Base-by-base conservation (phyloP, 2,888 invertebrate genomes). In the Noctua janthina region DNA sequence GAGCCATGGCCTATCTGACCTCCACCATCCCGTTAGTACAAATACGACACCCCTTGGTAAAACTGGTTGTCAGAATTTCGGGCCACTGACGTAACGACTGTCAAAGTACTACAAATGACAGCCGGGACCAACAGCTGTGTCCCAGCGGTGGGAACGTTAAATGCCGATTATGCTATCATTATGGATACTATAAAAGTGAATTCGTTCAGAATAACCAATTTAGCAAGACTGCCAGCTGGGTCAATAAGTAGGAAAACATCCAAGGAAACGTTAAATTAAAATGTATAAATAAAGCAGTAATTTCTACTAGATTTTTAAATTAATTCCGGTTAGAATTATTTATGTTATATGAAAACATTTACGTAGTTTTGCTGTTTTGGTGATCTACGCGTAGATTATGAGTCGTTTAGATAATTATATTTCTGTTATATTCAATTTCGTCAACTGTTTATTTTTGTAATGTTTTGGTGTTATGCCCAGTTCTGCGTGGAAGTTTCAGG, bases 391-490 rank as follows among this genome's bases (percentile, higher is more conserved):
- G 43, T 51, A 49, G 68, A 78, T 74, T 74, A 76, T 29, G 56
- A 43, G 43, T 62, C 43, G 54, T 73, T 82, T 79, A 70, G 68
- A 56, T 83, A 39, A 39, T 39, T 5, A 67, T 82, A 56, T 75
- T 54, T 82, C 3, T 74, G 74, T 78, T 76, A 74, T 76, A 66
- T 83, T 74, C 35, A 70, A 79, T 81, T 59, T 73, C 75, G 68
- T 74, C 77, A 70, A 79, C 67, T 69, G 75, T 82, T 82, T 86
- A 86, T 86, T 78, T 82, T 68, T 56, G 74, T 82, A 20, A 66
- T 75, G 46, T 66, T 74, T 82, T 54, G 67, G 39, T 71, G 67
- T 73, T 70, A n/a, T 72, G 73, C 74, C 69, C 54, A 35, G 72
- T 68, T 79, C 43, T 66, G 20, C 56, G 76, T 64, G 49, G 67